Evolutionary conservation across 92 coral and sea anemone genomes (phyloP).

Genomic region (Isaurus tuberculatus): DNA sequence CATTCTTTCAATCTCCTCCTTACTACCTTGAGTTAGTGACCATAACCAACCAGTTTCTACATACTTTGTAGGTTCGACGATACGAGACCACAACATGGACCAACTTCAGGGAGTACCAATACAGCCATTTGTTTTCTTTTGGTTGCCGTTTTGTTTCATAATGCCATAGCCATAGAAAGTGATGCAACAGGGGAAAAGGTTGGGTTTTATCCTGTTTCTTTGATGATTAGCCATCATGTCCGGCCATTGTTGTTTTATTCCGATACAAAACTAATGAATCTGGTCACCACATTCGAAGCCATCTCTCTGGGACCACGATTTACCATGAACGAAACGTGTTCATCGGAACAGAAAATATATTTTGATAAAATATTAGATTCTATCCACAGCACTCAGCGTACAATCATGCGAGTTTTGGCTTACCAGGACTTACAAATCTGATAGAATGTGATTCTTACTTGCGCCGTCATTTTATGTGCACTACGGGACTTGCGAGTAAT

Average conservation of each 20-base stretch:
- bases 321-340: neutral
- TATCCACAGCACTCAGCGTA: neutral
- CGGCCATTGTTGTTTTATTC: slow-evolving; percentile 18
- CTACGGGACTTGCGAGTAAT: neutral
- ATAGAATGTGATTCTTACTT: slow-evolving; percentile 47
- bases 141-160: neutral
- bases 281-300: neutral
- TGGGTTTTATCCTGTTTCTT: neutral
- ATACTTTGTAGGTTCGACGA: slow-evolving; percentile 1
- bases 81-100: neutral
- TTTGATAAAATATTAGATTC: neutral
- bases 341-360: neutral
- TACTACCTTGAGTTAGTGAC: neutral
- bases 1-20: neutral
- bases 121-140: slow-evolving; percentile 9
- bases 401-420: slow-evolving; percentile 20
- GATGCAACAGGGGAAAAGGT: slow-evolving; percentile 33
- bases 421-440: slow-evolving; percentile 44
- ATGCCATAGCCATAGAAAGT: neutral
- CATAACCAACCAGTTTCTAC: slow-evolving; percentile 4
- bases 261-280: slow-evolving; percentile 18
- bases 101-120: neutral
- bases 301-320: neutral
- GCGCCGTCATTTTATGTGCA: neutral
- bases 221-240: slow-evolving; percentile 28